A percentile compares a stretch with the other conserved stretches of the same genome.
These are phyloP conservation scores for Pipistrellus pipistrellus DNA, from an alignment of 2,797 vertebrate species.

Conservation along the genomic window DNA sequence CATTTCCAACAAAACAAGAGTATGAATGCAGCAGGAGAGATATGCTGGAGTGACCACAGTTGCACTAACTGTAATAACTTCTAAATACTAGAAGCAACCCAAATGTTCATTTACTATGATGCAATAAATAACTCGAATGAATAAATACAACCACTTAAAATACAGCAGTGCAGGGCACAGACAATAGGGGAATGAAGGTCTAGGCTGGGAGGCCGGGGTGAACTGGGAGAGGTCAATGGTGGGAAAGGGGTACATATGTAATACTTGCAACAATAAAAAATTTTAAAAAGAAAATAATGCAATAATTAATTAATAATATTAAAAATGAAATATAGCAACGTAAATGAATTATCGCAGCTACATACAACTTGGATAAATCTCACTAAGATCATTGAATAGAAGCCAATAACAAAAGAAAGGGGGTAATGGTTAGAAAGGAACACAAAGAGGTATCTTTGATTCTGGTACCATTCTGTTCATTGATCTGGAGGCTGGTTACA, in stretches of 20 bases:
- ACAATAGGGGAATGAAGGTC: too few species aligned
- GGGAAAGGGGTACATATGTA: too few species aligned
- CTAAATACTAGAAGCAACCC: neutral
- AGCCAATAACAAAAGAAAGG: neutral
- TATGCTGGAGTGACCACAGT: neutral
- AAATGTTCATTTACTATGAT: neutral
- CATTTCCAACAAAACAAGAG: neutral
- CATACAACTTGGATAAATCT: neutral
- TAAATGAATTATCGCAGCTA: neutral
- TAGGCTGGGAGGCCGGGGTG: too few species aligned
- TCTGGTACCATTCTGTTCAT: neutral
- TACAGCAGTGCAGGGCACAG: neutral
- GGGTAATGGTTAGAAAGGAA: neutral
- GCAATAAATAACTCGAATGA: neutral
- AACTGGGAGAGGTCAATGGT: too few species aligned
- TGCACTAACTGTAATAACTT: neutral
- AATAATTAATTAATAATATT: too few species aligned
- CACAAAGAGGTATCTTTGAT: neutral
- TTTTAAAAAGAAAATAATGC: too few species aligned
- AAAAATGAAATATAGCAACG: neutral
- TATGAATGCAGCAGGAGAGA: neutral
- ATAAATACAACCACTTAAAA: neutral
- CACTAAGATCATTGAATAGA: neutral
- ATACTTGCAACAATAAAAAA: too few species aligned
- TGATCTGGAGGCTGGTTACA: neutral